A percentile compares a stretch with the other conserved stretches of the same genome.
Evolutionary conservation across 1,140 invertebrate species (phyloP).

Genomic region (Hesperophylax magnus): DNA sequence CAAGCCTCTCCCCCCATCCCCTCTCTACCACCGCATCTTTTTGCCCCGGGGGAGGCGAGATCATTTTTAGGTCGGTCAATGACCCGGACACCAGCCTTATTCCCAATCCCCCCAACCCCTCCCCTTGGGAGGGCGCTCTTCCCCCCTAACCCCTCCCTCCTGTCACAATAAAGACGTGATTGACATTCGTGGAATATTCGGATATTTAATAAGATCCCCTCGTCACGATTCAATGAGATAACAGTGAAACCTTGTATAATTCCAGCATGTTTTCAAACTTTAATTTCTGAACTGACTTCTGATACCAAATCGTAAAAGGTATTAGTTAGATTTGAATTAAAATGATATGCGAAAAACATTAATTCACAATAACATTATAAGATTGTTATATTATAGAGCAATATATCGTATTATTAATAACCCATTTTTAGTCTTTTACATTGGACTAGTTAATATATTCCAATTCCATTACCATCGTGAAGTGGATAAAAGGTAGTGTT

Average conservation of each 20-base stretch:
- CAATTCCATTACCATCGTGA: too few species aligned
- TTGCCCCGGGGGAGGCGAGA: neutral
- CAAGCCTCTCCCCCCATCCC: neutral
- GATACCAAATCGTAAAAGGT: too few species aligned
- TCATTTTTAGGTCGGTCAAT: constrained; percentile 9
- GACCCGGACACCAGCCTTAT: neutral
- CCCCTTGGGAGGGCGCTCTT: neutral
- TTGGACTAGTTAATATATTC: too few species aligned
- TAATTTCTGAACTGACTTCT: neutral
- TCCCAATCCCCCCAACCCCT: neutral
- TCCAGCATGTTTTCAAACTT: too few species aligned
- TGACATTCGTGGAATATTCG: constrained; percentile 12
- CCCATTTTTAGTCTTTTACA: too few species aligned
- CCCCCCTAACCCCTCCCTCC: neutral
- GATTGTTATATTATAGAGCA: too few species aligned
- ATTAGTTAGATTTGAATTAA: too few species aligned
- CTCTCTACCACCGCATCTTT: neutral
- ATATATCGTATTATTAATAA: too few species aligned
- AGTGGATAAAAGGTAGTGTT: too few species aligned
- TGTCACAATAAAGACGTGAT: neutral
- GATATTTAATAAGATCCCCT: constrained; percentile 10
- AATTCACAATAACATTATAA: too few species aligned
- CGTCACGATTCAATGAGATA: neutral
- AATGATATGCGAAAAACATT: too few species aligned
- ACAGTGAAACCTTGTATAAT: neutral